Base-by-base conservation (phyloP, 2,888 invertebrate species). In the Cataglyphis rosenhaueri region DNA sequence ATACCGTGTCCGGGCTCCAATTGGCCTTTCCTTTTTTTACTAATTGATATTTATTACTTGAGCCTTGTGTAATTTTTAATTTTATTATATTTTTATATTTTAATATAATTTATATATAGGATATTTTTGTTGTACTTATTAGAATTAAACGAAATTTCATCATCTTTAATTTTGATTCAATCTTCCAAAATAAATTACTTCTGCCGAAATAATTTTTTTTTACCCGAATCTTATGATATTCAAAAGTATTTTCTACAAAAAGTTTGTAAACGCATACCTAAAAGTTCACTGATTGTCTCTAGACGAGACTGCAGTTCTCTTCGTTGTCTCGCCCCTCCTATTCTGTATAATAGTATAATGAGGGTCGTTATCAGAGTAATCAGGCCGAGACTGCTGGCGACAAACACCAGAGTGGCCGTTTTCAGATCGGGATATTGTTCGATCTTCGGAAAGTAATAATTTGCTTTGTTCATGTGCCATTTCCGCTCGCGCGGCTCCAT, bases 371-470 rank as follows among this genome's bases (percentile, higher is more conserved):
- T 96, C 9, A 97, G 95, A 15, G 96, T 95, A 75, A 96, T 95
- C 65, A 97, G 94, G 35, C 96, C 96, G 84, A 96, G 92, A 79
- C 96, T 96, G 89, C 96, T 96, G 59, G 96, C 95, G 15, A 97
- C 95, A 88, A 96, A 97, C 32, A 96, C 95, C 4, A 96, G 95
- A 0, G 96, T 96, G 0, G 96, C 96, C 0, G 96, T 96, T 90
- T 96, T 96, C 64, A 96, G 92, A 92, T 97, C 96, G 0, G 96
- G 96, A 93, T 96, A 96, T 25, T 96, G 95, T 84, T 96, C 96
- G 83, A 95, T 96, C 94, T 96, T 97, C 0, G 97, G 97, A 88
- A 97, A 97, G 89, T 96, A 96, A 91, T 97, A 97, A 91, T 97
- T 97, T 0, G 97, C 96, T 83, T 96, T 96, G 92, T 96, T 96